phyloP scores from a whole-genome alignment of 1,140 invertebrate species.

The Spodoptera litura region DNA sequence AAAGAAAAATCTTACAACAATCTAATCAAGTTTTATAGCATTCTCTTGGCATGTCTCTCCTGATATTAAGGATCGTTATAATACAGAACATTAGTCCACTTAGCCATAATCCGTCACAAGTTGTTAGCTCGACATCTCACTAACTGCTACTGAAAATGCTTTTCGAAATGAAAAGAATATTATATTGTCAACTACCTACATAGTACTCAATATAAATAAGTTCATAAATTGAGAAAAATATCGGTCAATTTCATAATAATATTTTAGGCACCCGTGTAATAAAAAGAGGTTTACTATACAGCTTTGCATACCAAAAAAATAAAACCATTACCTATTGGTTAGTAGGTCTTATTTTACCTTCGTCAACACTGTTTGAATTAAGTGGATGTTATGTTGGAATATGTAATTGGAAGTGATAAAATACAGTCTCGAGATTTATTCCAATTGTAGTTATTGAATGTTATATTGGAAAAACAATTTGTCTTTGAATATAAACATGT shows the following conservation, averaged over 20 bases:
- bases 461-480: conserved; percentile 12
- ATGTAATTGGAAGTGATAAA: conserved; percentile 1
- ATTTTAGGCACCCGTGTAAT: too few relatives aligned
- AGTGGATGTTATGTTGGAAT: not conserved
- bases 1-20: not conserved
- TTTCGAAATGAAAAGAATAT: not conserved
- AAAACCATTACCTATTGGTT: too few relatives aligned
- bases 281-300: too few relatives aligned
- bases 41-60: not conserved
- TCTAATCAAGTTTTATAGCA: not conserved
- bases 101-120: conserved; percentile 28
- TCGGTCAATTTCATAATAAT: too few relatives aligned
- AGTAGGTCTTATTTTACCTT: not conserved
- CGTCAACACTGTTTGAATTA: not conserved
- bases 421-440: not conserved
- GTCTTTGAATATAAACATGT: conserved; percentile 4
- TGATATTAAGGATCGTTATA: not conserved
- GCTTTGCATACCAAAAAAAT: too few relatives aligned
- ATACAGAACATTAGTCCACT: conserved; percentile 32
- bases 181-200: not conserved
- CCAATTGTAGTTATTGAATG: not conserved
- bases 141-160: conserved; percentile 3
- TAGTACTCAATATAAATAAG: too few relatives aligned
- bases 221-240: too few relatives aligned
- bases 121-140: not conserved